Percentiles rank a stretch among this genome's conserved stretches.
phyloP scores from a whole-genome alignment of 2,113 vertebrate genomes.

The Chunga burmeisteri region DNA sequence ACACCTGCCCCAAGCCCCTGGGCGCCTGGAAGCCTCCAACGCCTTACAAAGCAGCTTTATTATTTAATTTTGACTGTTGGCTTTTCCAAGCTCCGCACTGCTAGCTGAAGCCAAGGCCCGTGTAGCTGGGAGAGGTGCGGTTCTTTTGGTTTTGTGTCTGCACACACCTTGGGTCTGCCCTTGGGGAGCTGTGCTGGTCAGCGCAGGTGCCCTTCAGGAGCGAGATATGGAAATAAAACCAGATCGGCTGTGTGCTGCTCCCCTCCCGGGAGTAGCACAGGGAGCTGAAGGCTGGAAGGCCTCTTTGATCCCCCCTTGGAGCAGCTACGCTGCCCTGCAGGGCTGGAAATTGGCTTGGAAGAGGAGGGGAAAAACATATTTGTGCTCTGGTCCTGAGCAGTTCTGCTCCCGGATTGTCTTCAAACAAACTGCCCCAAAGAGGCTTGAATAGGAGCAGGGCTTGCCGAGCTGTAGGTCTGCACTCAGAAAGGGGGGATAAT shows the following conservation, averaged over 20 bases:
- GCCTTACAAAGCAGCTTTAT: not conserved
- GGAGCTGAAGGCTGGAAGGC: not conserved
- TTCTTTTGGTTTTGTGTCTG: not conserved
- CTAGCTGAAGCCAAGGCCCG: not conserved
- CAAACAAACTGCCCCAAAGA: fast-evolving
- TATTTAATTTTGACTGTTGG: not conserved
- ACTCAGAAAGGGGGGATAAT: not conserved
- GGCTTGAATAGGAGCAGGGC: not conserved
- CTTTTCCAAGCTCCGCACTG: not conserved
- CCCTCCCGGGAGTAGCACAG: not conserved
- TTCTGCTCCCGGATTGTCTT: not conserved
- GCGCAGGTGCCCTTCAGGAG: not conserved
- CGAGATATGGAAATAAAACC: not conserved
- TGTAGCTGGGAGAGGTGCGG: fast-evolving
- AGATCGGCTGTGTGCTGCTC: fast-evolving
- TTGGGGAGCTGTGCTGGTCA: not conserved
- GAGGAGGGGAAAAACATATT: fast-evolving
- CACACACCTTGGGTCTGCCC: fast-evolving
- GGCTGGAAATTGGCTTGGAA: not conserved
- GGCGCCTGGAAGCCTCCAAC: not conserved
- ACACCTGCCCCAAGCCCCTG: not conserved
- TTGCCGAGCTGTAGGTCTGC: not conserved
- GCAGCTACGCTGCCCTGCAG: fast-evolving
- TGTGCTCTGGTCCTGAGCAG: fast-evolving
- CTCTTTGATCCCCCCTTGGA: not conserved